Evolutionary conservation across 2,888 invertebrate species (phyloP), one percentile per base, ranked within the genome.

Genomic region (Platynereis dumerilii): DNA sequence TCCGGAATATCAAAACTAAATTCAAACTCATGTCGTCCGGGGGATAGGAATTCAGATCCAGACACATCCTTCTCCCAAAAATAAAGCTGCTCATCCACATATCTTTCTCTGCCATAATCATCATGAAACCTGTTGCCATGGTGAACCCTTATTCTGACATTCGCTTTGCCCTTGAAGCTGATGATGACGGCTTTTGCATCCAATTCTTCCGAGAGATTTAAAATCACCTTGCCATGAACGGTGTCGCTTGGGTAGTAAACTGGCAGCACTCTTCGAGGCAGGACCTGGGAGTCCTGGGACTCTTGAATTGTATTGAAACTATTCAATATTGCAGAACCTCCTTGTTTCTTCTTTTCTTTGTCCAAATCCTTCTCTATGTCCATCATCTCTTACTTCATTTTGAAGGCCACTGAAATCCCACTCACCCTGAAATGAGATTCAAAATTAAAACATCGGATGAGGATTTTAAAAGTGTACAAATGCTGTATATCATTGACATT

Each of bases 161-260:
- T 5, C 2, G 55, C 63, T 22, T 28, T 20, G 22, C 63, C 63
- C 22, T 55, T 55, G 26, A 63, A 63, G 24, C 27, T 58, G 1
- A 63, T 20, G 17, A 15, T 44, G 1, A 63, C 15, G 7, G 22
- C 20, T 10, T 57, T 29, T n/a, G 63, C 57, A 5, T 56, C 57
- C 52, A 63, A 20, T 10, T 24, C 22, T 1, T 58, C 55, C 20
- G 54, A 7, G 1, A 57, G 20, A 12, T 56, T 29, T 17, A 63
- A 29, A 10, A 26, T 2, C 17, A 63, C 15, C 15, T 63, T 56
- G 2, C 63, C 63, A 15, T 29, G 52, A 29, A 63, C 58, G 17
- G 29, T n/a, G 15, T 63, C 63, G 2, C 63, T 57, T 10, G 57
- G 57, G n/a, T 44, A 28, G 22, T 42, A 58, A 2, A 63, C 28